phyloP scores from a whole-genome alignment of 1,140 invertebrate genomes.

The Panulirus ornatus region DNA sequence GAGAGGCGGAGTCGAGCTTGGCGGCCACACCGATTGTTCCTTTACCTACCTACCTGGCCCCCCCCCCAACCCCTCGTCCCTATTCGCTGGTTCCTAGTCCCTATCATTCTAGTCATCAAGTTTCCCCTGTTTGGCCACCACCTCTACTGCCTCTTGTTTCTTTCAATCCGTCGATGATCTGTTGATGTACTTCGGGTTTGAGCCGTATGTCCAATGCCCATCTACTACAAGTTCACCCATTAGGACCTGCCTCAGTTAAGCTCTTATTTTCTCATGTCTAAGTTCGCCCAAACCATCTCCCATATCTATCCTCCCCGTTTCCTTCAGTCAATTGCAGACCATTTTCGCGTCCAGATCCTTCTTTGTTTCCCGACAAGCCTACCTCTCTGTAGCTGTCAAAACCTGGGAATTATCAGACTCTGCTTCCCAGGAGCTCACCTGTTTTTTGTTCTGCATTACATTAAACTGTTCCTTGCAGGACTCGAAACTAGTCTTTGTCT shows the following conservation, averaged over 20 bases:
- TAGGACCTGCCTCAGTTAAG: no score
- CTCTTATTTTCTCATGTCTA: no score
- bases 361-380: not conserved
- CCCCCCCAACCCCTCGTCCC: no score
- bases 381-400: not conserved
- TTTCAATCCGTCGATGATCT: no score
- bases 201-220: no score
- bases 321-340: not conserved
- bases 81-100: not conserved
- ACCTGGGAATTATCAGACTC: not conserved
- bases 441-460: not conserved
- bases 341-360: not conserved
- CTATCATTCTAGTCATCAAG: no score
- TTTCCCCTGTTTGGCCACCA: no score
- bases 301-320: not conserved
- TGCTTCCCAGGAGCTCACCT: not conserved
- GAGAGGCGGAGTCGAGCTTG: not conserved
- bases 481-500: conserved; percentile 13
- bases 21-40: conserved; percentile 11
- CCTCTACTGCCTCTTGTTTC: no score
- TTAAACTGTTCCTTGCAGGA: not conserved
- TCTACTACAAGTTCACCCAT: no score
- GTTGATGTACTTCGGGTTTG: no score
- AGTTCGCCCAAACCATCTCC: not conserved
- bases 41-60: not conserved